phyloP scores from a whole-genome alignment of 2,113 vertebrate genomes.

The Callopanchax toddi region DNA sequence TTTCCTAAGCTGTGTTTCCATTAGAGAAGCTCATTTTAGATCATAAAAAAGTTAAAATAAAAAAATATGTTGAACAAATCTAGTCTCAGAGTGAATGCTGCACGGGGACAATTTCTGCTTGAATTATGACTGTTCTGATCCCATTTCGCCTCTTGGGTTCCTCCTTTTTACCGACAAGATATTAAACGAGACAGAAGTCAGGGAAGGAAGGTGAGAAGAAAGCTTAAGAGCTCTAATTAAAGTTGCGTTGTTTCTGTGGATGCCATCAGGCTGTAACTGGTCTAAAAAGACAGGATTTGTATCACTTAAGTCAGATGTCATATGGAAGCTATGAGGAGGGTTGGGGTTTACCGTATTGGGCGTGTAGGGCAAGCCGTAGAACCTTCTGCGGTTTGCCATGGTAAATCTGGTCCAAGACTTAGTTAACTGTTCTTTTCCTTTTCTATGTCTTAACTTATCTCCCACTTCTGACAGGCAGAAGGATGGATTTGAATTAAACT shows the following conservation, averaged over 20 bases:
- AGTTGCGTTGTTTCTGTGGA: constrained; percentile 29
- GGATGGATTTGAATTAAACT: too few relatives aligned
- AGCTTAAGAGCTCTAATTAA: constrained; percentile 5
- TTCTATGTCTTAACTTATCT: too few relatives aligned
- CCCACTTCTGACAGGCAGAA: too few relatives aligned
- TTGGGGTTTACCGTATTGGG: constrained; percentile 84
- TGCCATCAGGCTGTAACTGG: constrained; percentile 15
- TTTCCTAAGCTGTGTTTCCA: constrained; percentile 31
- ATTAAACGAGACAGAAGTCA: constrained; percentile 48
- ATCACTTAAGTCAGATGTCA: neutral
- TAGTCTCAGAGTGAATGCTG: constrained; percentile 45
- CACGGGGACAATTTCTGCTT: constrained; percentile 60
- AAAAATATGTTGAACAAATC: too few relatives aligned
- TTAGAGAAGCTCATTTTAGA: neutral
- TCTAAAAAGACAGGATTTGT: constrained; percentile 3
- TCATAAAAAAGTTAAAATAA: too few relatives aligned
- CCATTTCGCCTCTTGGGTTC: constrained; percentile 50
- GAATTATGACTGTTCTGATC: constrained; percentile 63
- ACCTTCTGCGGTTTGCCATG: constrained; percentile 86
- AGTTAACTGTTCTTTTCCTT: too few relatives aligned
- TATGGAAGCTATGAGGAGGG: neutral
- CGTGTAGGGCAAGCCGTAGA: constrained; percentile 90
- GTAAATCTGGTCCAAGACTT: constrained; percentile 94
- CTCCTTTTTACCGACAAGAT: constrained; percentile 54
- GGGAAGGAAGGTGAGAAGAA: constrained; percentile 2